Percentiles rank a stretch among this genome's conserved stretches.
Evolutionary conservation across 2,888 invertebrate species (phyloP).

Genomic region (Trichacis sp.): DNA sequence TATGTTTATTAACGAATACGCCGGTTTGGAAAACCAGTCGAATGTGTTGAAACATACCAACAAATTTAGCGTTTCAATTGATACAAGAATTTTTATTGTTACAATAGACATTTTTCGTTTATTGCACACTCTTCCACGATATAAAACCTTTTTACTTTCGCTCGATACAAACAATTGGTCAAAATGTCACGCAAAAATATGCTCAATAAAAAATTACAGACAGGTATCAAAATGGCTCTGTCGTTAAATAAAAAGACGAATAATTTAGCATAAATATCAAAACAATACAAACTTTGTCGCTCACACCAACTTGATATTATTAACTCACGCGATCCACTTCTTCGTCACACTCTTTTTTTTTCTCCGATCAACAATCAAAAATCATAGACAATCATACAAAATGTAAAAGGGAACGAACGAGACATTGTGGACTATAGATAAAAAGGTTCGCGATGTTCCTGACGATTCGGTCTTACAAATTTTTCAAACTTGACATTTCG

Average conservation of each 20-base stretch:
- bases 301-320: conserved; percentile 48
- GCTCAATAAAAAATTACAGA: conserved; percentile 54
- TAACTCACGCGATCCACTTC: conserved; percentile 30
- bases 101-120: conserved; percentile 63
- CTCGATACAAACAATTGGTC: conserved; percentile 59
- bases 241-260: conserved; percentile 52
- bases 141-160: conserved; percentile 60
- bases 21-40: conserved; percentile 54
- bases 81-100: conserved; percentile 62
- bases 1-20: conserved; percentile 62
- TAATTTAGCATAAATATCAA: conserved; percentile 66
- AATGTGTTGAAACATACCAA: conserved; percentile 58
- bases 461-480: neutral
- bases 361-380: conserved; percentile 11
- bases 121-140: conserved; percentile 64
- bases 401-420: conserved; percentile 15
- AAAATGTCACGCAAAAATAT: conserved; percentile 48
- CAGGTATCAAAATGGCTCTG: conserved; percentile 57
- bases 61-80: conserved; percentile 60
- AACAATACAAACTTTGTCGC: conserved; percentile 50
- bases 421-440: conserved; percentile 25
- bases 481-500: no score
- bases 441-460: conserved; percentile 26
- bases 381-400: conserved; percentile 10
- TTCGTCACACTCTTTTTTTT: conserved; percentile 25